Base-by-base conservation (phyloP, 2,888 invertebrate species). In the Lasioglossum oenotherae region DNA sequence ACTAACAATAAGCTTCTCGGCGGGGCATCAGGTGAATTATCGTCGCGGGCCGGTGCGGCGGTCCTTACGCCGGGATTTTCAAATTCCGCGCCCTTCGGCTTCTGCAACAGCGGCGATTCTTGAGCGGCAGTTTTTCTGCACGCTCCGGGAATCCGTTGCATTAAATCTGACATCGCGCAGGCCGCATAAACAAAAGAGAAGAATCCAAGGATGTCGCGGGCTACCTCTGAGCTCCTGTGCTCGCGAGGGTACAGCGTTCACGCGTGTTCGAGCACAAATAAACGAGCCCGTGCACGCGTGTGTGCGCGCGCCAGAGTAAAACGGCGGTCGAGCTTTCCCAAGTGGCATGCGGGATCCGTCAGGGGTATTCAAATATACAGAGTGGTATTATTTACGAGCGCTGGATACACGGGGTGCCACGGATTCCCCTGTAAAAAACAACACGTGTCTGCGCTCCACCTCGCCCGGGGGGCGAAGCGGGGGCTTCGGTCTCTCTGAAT, bases 331-430 rank as follows among this genome's bases (percentile, higher is more conserved):
- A 86, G 87, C 78, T 87, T 87, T 87, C 87, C 87, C 93, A 91
- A 93, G 92, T 93, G 94, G 94, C 94, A 93, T 93, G 92, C 92
- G 92, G 93, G 91, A 94, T 94, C 92, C 93, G 92, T 94, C 94
- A 93, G 93, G 92, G 92, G 92, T 92, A 94, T 94, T 94, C 93
- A 93, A 93, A 94, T 94, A 94, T 93, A 94, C 94, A 94, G 92
- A 92, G 92, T 87, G 90, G 86, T 93, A 94, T 94, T 94, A 94
- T 94, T 94, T 94, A 94, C 93, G 94, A 93, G 93, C 91, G 84
- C 79, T 85, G 90, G 91, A 91, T 92, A 92, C 90, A 88, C 88
- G 89, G 91, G 93, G 91, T 90, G 91, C 87, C 85, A 83, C 85
- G 90, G 89, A 91, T 92, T 92, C 90, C 81, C 78, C 60, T 73